Evolutionary conservation across 2,113 vertebrate genomes (phyloP), one percentile per base, ranked within the genome.

Genomic region (Cryptotis parvus): DNA sequence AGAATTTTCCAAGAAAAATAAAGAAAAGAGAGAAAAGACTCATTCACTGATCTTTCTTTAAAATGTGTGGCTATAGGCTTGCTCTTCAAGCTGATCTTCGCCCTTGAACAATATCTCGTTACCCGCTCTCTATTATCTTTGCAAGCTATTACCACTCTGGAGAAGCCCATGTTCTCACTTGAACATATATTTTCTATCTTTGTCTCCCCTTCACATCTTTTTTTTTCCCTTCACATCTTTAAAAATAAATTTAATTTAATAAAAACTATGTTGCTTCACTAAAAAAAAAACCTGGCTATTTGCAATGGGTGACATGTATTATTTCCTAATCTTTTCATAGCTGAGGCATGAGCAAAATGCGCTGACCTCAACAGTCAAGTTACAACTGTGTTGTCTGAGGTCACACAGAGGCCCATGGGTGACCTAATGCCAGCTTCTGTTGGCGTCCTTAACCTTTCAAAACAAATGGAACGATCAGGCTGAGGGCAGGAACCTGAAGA

Each of bases 331-430:
- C 22, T 70, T 78, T 11, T 41, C 2, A 6, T 6, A 29, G n/a
- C 70, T 80, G 52, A 81, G 69, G 52, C 68, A 33, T 22, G 41
- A 86, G 49, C 61, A 61, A 76, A 2, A 12, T 0, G 72, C 10
- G 24, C 35, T 6, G 26, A 6, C 39, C 0, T 0, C 6, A 14
- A 22, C 0, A 18, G 16, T 20, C 24, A 31, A 43, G 4, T 14
- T 63, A 9, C 26, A 37, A 16, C 55, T 58, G 45, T 49, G 45
- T 14, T 49, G 45, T 49, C 9, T 2, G 15, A 29, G 33, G 72
- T 49, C 43, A 26, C 9, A 5, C 16, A 63, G 3, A 27, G 45
- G 31, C 39, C 37, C 10, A 6, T 0, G 0, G 0, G 0, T 20
- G 41, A n/a, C 33, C 14, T 37, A 58, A 37, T 20, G 20, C 10